phyloP scores from a whole-genome alignment of 2,797 vertebrate species.

The Odontamblyopus rebecca region DNA sequence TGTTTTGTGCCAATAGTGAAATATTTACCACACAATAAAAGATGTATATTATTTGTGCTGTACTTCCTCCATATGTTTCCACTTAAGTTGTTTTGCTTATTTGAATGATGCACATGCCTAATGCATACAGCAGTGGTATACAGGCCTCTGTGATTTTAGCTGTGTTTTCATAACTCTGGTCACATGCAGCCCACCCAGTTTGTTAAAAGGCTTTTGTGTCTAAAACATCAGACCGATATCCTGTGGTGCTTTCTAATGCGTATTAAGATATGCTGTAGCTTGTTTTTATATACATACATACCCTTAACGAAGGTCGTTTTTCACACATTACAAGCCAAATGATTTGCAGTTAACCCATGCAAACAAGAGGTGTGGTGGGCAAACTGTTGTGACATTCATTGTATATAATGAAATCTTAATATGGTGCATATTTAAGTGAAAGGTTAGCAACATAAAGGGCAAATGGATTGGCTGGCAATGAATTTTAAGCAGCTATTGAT shows the following conservation, averaged over 20 bases:
- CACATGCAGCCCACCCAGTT: constrained; percentile 72
- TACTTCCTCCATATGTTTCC: constrained; percentile 20
- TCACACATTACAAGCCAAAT: constrained; percentile 73
- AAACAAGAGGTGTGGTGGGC: constrained; percentile 78
- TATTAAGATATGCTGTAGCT: constrained; percentile 56
- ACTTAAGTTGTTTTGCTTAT: constrained; percentile 15
- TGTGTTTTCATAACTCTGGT: constrained; percentile 67
- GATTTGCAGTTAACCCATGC: constrained; percentile 81
- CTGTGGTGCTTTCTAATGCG: constrained; percentile 71
- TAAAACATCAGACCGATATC: constrained; percentile 67
- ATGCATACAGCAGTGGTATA: constrained; percentile 20
- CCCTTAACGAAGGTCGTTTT: constrained; percentile 70
- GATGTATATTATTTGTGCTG: not conserved
- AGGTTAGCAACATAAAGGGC: constrained; percentile 96
- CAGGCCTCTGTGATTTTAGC: constrained; percentile 31
- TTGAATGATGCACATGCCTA: constrained; percentile 31
- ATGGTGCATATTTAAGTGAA: constrained; percentile 87
- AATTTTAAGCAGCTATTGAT: constrained; percentile 99
- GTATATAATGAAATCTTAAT: constrained; percentile 89
- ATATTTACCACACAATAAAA: not conserved
- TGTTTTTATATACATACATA: constrained; percentile 41
- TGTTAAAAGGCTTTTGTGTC: constrained; percentile 69
- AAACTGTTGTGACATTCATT: constrained; percentile 86
- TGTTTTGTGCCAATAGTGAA: not conserved
- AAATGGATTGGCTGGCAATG: constrained; percentile 99